Base-by-base conservation (phyloP, 2,797 vertebrate genomes). In the Lophotriccus pileatus region DNA sequence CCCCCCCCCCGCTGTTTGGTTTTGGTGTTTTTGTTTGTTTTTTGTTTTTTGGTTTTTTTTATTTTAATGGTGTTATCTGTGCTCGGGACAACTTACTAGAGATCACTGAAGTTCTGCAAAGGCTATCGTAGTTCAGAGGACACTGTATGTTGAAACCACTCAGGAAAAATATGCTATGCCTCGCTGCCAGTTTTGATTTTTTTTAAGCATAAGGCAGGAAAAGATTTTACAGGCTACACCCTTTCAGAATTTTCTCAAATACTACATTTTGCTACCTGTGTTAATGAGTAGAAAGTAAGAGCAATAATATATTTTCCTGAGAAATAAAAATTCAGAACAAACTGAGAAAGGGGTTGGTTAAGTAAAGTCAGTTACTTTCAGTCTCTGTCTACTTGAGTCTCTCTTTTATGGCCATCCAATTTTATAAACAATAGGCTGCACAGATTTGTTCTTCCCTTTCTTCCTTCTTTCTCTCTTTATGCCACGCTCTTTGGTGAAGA, bases 51-150 rank as follows among this genome's bases (percentile, higher is more conserved):
- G 46, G 16, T 30, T 47, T 10, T 32, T 53, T 21, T 27, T 13
- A 60, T 52, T 22, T 15, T 18, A 64, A 56, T 62, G 63, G 21
- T 50, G 58, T 52, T 75, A 8, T 50, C 63, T 76, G 19, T 50
- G 7, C 50, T 87, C 32, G n/a, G 43, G 89, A 23, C 69, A 76
- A 87, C 66, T 76, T 76, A 52, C 52, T 37, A 53, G 52, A 63
- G 59, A 80, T 74, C 70, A 43, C 46, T 59, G 66, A 92, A 94
- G 90, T 94, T 85, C 62, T 89, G 55, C 21, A 50, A 78, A 89
- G 63, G 81, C 72, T 89, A 37, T 63, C 69, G 30, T 86, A 79
- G 60, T 80, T 94, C 76, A 87, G 69, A 63, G 39, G 58, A 52
- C 69, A 7, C 46, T 58, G 36, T 30, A 16, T 58, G 43, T 24